phyloP scores from a whole-genome alignment of 2,113 vertebrate genomes.

The Callionymus lyra region DNA sequence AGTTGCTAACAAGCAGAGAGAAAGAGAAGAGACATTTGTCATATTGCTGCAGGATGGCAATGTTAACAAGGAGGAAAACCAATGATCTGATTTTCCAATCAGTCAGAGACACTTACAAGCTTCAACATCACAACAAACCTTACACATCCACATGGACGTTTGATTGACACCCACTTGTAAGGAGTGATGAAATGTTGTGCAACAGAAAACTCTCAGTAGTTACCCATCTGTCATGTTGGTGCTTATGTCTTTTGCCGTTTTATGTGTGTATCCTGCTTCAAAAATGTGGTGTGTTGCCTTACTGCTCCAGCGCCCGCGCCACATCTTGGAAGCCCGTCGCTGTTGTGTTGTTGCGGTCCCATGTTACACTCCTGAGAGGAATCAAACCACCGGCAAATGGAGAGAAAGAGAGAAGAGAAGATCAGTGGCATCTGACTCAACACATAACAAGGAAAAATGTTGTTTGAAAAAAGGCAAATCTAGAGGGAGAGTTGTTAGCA shows the following conservation, averaged over 20 bases:
- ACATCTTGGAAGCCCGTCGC: slow-evolving; percentile 81
- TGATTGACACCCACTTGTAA: slow-evolving; percentile 27
- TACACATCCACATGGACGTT: background rate
- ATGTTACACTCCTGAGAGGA: slow-evolving; percentile 75
- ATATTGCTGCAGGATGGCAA: slow-evolving; percentile 6
- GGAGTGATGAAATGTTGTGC: slow-evolving; percentile 51
- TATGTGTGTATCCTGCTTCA: slow-evolving; percentile 17
- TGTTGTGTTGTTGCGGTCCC: slow-evolving; percentile 85
- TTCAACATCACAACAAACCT: slow-evolving; percentile 11
- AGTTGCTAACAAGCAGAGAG: slow-evolving; percentile 69
- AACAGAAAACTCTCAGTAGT: slow-evolving; percentile 25
- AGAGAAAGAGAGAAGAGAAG: slow-evolving; percentile 12
- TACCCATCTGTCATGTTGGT: slow-evolving; percentile 22
- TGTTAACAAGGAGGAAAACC: background rate
- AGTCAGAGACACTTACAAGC: slow-evolving; percentile 7
- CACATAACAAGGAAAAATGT: too few relatives aligned
- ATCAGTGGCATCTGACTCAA: background rate
- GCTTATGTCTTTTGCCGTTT: slow-evolving; percentile 17
- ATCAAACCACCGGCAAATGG: slow-evolving; percentile 22
- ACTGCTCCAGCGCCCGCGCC: slow-evolving; percentile 86
- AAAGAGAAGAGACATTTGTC: slow-evolving; percentile 1
- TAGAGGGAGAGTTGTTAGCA: too few relatives aligned
- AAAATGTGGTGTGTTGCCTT: slow-evolving; percentile 40
- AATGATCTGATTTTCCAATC: slow-evolving; percentile 4
- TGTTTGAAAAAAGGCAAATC: too few relatives aligned